Base-by-base conservation (phyloP, 2,113 vertebrate species). In the Platysteira castanea region DNA sequence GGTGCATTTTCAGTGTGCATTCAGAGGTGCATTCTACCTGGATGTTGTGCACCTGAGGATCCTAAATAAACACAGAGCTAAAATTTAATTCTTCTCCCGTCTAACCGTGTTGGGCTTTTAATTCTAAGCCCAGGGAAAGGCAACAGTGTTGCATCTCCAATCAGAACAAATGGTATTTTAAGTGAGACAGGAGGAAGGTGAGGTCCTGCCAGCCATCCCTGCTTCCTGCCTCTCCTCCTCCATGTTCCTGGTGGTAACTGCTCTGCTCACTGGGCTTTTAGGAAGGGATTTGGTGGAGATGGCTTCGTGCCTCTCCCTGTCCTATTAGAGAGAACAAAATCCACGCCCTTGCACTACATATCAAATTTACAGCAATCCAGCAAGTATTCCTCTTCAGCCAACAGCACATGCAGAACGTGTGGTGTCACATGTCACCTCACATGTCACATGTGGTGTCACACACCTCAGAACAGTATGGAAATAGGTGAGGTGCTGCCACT, bases 211-310 rank as follows among this genome's bases (percentile, higher is more conserved):
- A 54, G 53, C 75, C 1, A 0, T 41, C 47, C 65, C 63, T 37
- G 30, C 20, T 42, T 41, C 14, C 31, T 46, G 49, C 28, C 41
- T 42, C 41, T 65, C 6, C 24, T 56, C 21, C 18, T 53, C 24
- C 54, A 5, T 1, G 0, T 35, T 53, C 17, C 57, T 57, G 39
- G 8, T 37, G 46, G 46, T 27, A 31, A 27, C 30, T 2, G 1
- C 37, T 77, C 47, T 30, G 19, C 19, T 18, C 0, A 0, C 28
- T 69, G 59, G 39, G 44, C 12, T 42, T 75, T 81, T 42, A 26
- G 47, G 7, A 27, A 31, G 18, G 11, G 18, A 23, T 54, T 77
- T 77, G 28, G 49, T 73, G 47, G 47, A 56, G 35, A 10, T 14
- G 20, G 26, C 33, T 47, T 39, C 9, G 1, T 63, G 22, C 49